Evolutionary conservation across 30 jellyfish, hydroid and myxozoan species (phyloP), one percentile per base, ranked within the genome.

Genomic region (Chrysaora quinquecirrha): DNA sequence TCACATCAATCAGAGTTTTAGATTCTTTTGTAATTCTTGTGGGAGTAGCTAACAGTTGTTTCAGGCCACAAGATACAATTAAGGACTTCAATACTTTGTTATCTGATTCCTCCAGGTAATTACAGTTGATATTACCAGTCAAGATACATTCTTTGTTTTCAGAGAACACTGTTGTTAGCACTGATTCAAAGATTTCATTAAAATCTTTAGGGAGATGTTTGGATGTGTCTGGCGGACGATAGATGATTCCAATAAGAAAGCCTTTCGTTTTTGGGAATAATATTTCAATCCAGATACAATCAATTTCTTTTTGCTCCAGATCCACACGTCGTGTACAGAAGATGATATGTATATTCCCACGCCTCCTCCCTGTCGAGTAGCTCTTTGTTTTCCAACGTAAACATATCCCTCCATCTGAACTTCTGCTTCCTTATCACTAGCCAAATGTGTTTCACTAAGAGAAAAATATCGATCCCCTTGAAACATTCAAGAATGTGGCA

Each of bases 151-250:
- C 84, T 74, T 74, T 74, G 28, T 77, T 60, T 77, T 77, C 79
- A 50, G 70, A 32, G 61, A 71, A 60, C 21, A 77, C 22, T 77
- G 43, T 34, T 18, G n/a, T 54, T 80, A 77, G 18, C 79, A 61
- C 34, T 74, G 86, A 23, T 54, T 54, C 52, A 14, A 74, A 24
- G 29, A 48, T 74, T 60, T 60, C 47, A 29, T 2, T 80, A 20
- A 31, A 62, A 58, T 77, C 34, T 7, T 77, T 56, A 58, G 78
- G 79, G 30, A 77, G 79, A 64, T 77, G 35, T 33, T 62, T 77
- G n/a, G 70, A 77, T 25, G 88, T 60, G 35, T 61, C 88, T 27
- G 88, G 88, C 25, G 79, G 88, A 30, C 88, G 88, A 60, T 77
- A 77, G 61, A 77, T 77, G 56, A 77, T 64, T 28, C 71, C 88